Conservation (phyloP, 2,113 vertebrate species). For the Pedionomus torquatus region DNA sequence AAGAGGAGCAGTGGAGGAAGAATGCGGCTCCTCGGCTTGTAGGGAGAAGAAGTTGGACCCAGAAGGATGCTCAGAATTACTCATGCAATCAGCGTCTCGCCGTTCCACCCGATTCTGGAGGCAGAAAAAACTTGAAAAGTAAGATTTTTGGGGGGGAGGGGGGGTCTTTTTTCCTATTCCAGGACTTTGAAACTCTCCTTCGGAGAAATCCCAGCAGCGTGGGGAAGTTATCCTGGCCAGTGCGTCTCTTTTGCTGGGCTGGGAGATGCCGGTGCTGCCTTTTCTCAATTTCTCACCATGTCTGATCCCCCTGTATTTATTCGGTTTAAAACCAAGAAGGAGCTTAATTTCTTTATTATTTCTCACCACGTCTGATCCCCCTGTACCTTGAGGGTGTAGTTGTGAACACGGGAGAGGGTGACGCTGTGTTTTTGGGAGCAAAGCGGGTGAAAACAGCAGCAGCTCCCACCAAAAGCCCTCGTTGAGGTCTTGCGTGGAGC, state of each 20-base stretch:
- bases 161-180: too few relatives aligned
- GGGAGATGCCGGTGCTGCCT: background rate
- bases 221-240: background rate
- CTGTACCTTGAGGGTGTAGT: accelerated
- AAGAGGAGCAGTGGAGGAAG: too few relatives aligned
- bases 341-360: too few relatives aligned
- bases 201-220: background rate
- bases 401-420: background rate
- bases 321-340: too few relatives aligned
- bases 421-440: background rate
- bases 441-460: background rate
- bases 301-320: too few relatives aligned
- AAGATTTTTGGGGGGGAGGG: too few relatives aligned
- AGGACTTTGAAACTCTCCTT: background rate
- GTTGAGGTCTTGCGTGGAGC: background rate
- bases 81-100: background rate
- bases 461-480: background rate
- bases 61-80: background rate
- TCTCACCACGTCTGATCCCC: accelerated
- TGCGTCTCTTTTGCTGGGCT: background rate
- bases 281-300: too few relatives aligned
- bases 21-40: background rate
- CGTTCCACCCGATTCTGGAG: background rate
- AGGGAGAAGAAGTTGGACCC: background rate
- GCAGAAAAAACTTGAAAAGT: background rate